These are phyloP conservation scores for Dromius quadrimaculatus DNA, from an alignment of 2,888 invertebrate species.

Conservation along the genomic window DNA sequence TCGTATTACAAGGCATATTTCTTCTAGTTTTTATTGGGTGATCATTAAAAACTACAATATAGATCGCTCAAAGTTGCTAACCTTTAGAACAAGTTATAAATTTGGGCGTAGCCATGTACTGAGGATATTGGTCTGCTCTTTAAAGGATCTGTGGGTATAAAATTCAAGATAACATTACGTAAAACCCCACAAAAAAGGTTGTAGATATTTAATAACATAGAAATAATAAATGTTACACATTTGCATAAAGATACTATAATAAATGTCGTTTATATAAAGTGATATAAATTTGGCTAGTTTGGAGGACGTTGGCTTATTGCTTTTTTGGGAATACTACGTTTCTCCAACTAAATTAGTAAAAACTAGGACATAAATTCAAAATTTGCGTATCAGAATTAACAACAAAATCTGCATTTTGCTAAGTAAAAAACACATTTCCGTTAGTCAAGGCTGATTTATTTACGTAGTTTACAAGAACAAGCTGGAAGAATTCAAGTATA, in stretches of 20 bases:
- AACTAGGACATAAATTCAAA: conserved; percentile 11
- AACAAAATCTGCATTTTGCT: conserved; percentile 4
- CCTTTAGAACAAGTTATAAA: conserved; percentile 34
- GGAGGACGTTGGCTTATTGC: conserved; percentile 1
- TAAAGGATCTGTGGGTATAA: conserved; percentile 37
- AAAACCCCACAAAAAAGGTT: conserved; percentile 17
- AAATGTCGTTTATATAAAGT: not conserved
- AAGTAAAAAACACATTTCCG: conserved; percentile 3
- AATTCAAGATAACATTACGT: conserved; percentile 19
- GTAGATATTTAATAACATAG: conserved; percentile 2
- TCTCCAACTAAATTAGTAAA: conserved; percentile 16
- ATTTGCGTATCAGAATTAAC: conserved; percentile 3
- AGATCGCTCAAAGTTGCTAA: conserved; percentile 40
- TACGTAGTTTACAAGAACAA: conserved; percentile 20
- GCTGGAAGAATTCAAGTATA: conserved; percentile 21
- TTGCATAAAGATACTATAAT: conserved; percentile 38
- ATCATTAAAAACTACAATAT: too few species aligned
- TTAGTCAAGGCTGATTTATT: not conserved
- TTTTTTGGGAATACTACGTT: not conserved
- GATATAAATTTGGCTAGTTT: conserved; percentile 14
- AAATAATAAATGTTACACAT: conserved; percentile 24
- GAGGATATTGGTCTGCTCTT: conserved; percentile 39
- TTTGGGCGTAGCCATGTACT: conserved; percentile 26
- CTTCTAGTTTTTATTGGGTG: too few species aligned
- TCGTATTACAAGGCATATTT: too few species aligned